These are phyloP conservation scores for Rutpela maculata DNA, from an alignment of 2,888 invertebrate genomes.

Conservation along the genomic window DNA sequence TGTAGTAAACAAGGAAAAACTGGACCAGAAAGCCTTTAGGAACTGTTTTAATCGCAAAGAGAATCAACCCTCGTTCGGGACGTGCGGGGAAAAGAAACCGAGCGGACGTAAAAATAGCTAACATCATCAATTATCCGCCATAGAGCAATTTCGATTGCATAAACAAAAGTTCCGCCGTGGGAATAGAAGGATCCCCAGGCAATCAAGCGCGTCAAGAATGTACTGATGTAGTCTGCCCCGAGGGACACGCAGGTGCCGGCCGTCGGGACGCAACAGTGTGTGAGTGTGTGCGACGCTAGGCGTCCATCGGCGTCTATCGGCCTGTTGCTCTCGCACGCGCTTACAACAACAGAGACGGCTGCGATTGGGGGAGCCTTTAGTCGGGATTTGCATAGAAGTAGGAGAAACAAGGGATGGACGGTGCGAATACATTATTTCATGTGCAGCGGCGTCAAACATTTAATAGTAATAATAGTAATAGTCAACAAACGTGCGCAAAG, in stretches of 20 bases:
- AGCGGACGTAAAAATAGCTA: constrained; percentile 50
- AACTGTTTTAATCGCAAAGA: constrained; percentile 9
- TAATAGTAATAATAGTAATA: no score
- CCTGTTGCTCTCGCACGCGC: constrained; percentile 62
- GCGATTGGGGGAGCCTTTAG: constrained; percentile 35
- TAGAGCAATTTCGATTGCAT: constrained; percentile 59
- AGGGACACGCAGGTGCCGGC: constrained; percentile 63
- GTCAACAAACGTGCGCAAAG: no score
- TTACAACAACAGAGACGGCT: constrained; percentile 56
- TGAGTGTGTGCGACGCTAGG: constrained; percentile 44
- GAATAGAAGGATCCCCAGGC: constrained; percentile 66
- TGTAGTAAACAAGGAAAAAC: not conserved
- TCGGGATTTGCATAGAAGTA: constrained; percentile 37
- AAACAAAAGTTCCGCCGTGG: constrained; percentile 62
- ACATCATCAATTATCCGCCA: constrained; percentile 60
- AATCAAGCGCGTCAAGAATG: constrained; percentile 68
- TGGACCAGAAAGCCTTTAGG: not conserved
- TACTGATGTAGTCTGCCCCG: constrained; percentile 63
- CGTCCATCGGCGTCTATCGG: constrained; percentile 43
- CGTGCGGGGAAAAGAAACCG: constrained; percentile 16
- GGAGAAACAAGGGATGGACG: constrained; percentile 37
- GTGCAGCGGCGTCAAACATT: no score
- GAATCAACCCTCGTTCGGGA: constrained; percentile 9
- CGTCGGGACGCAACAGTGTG: constrained; percentile 63
- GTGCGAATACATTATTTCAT: no score